Base-by-base conservation (phyloP, 2,888 invertebrate species). In the Polia nebulosa region DNA sequence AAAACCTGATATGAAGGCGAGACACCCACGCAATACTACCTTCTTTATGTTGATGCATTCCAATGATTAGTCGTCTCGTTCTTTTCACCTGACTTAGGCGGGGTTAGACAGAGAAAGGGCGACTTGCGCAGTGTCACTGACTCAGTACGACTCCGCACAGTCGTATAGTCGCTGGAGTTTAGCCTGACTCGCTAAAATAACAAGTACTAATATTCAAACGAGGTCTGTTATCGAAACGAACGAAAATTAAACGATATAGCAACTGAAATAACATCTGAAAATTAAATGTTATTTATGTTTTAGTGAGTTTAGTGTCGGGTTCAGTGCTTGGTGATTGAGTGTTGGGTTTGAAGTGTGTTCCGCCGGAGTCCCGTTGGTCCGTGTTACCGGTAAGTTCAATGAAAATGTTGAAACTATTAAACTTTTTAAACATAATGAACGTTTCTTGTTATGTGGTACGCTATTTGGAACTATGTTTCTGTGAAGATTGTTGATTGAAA, bases 51-150 rank as follows among this genome's bases (percentile, higher is more conserved):
- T 86, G 86, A 88, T 89, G 90, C 92, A 94, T 94, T 94, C 94
- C 93, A 88, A 84, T 81, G 87, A 82, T 91, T 84, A 79, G 79
- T 80, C 69, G 61, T 92, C 93, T 91, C 90, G 70, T 81, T 93
- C 89, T 80, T 82, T 80, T 83, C 47, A 75, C 76, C 55, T 59
- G 25, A 67, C 65, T 58, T 29, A 69, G 66, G 57, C 58, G 58
- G 65, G 63, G 87, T 80, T 75, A 81, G 92, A 95, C 72, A 86
- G 91, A 89, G 93, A 92, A 79, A 81, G 87, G 80, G 78, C 74
- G 82, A 89, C 86, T 75, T 92, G 93, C 93, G 92, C 94, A 94
- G 92, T 94, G 95, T 94, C 95, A 95, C 88, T 95, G 95, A 95
- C 95, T 93, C 92, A 94, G 94, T 94, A 84, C 85, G 87, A 87